Evolutionary conservation across 2,113 vertebrate genomes (phyloP).

Genomic region (Genyomyrus donnyi): DNA sequence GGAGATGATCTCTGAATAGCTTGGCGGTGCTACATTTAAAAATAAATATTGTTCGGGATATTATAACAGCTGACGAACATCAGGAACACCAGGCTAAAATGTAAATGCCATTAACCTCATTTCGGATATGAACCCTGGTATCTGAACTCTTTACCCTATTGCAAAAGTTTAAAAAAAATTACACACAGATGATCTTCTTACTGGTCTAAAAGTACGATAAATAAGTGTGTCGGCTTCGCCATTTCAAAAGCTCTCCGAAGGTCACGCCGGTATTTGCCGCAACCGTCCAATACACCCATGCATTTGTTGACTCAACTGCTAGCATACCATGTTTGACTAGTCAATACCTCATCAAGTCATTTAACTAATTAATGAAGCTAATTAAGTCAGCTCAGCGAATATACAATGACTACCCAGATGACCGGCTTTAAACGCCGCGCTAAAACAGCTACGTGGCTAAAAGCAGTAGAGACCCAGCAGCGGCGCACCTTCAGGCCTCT

Average conservation of each 20-base stretch:
- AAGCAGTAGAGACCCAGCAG: not conserved
- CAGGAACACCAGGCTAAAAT: not conserved
- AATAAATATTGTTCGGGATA: not conserved
- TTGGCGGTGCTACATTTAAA: slow-evolving; percentile 79
- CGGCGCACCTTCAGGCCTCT: slow-evolving; percentile 87
- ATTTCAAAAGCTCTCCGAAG: not conserved
- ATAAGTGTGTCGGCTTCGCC: not conserved
- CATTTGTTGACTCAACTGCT: not conserved
- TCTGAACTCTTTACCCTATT: not conserved
- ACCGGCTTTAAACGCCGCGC: not conserved
- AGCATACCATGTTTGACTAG: not conserved
- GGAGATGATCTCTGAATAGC: slow-evolving; percentile 91
- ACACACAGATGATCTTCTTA: not conserved
- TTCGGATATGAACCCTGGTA: not conserved
- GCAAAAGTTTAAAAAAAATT: not conserved
- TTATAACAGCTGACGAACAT: not conserved
- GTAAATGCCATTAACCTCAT: not conserved
- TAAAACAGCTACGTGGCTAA: not conserved
- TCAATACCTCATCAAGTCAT: not conserved
- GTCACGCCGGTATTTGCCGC: not conserved
- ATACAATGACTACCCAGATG: not conserved
- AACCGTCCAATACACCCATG: not conserved
- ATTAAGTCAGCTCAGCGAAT: not conserved
- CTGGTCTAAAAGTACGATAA: not conserved
- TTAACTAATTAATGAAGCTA: not conserved